These are phyloP conservation scores for Listrodromus nycthemerus DNA, from an alignment of 2,888 invertebrate genomes.

Conservation along the genomic window DNA sequence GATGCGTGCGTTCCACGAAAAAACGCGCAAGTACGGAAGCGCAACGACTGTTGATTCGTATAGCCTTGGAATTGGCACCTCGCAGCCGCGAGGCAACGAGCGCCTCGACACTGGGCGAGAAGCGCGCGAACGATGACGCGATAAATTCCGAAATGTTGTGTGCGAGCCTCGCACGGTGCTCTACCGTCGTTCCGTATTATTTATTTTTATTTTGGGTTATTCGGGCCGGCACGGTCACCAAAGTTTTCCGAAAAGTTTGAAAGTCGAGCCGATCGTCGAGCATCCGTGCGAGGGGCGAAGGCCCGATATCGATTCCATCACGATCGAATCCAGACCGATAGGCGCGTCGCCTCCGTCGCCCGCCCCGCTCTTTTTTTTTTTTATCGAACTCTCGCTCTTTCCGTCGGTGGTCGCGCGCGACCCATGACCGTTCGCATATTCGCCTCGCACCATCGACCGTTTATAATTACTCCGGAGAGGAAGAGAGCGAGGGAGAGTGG, in stretches of 20 bases:
- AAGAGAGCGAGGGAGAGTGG: conserved; percentile 35
- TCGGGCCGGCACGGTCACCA: no score
- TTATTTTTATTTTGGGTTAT: background rate
- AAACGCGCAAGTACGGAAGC: conserved; percentile 42
- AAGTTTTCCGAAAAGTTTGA: no score
- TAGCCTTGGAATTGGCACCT: conserved; percentile 61
- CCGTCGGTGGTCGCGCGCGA: conserved; percentile 25
- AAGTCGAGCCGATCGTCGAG: conserved; percentile 66
- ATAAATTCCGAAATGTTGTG: conserved; percentile 54
- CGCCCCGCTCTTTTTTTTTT: background rate
- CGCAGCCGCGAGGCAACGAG: conserved; percentile 23
- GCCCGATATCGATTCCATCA: conserved; percentile 65
- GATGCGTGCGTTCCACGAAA: conserved; percentile 21
- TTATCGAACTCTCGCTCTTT: background rate
- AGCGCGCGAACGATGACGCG: conserved; percentile 33
- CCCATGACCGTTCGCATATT: conserved; percentile 35
- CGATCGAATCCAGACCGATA: conserved; percentile 57
- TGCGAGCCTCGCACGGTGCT: conserved; percentile 20
- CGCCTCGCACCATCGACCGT: conserved; percentile 19
- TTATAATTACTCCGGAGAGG: conserved; percentile 62
- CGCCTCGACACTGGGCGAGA: conserved; percentile 29
- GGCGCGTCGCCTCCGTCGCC: conserved; percentile 7
- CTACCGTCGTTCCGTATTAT: conserved; percentile 32
- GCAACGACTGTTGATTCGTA: conserved; percentile 65
- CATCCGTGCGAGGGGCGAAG: conserved; percentile 52